Evolutionary conservation across 2,797 vertebrate species (phyloP).

Genomic region (Saguinus oedipus): DNA sequence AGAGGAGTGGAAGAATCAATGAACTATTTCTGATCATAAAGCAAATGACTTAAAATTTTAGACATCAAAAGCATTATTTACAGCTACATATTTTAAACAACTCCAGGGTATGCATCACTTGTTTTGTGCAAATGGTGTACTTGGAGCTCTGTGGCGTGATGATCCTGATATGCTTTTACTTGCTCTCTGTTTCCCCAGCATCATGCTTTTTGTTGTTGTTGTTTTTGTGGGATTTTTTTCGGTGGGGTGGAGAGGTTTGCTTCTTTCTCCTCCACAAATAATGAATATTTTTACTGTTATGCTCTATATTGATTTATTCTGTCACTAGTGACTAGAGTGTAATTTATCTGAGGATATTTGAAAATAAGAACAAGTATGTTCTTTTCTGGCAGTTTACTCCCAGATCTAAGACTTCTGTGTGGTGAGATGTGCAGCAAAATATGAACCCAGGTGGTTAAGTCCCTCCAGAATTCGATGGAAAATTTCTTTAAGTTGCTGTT

Average conservation of each 20-base stretch:
- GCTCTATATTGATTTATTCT: constrained; percentile 42
- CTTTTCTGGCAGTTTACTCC: constrained; percentile 19
- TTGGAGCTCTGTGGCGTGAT: neutral
- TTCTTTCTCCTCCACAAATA: constrained; percentile 27
- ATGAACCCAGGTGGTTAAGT: constrained; percentile 66
- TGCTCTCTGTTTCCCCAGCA: neutral
- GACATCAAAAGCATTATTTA: neutral
- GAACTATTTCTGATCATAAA: neutral
- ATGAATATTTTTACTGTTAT: constrained; percentile 25
- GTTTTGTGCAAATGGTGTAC: neutral
- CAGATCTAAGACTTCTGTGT: constrained; percentile 24
- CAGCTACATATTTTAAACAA: neutral
- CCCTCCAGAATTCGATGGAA: constrained; percentile 50
- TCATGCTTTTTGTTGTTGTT: neutral
- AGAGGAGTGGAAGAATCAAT: neutral
- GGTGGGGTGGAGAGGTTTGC: neutral
- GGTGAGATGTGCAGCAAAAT: constrained; percentile 22
- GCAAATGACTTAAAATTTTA: neutral
- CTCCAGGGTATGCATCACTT: neutral
- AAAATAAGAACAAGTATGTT: constrained; percentile 41
- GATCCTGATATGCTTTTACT: neutral
- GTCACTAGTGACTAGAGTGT: neutral
- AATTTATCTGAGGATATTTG: constrained; percentile 45
- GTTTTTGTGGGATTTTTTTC: neutral
- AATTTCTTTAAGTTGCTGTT: constrained; percentile 57